These are phyloP conservation scores for Pygoscelis antarcticus DNA, from an alignment of 2,113 vertebrate species.

Conservation along the genomic window DNA sequence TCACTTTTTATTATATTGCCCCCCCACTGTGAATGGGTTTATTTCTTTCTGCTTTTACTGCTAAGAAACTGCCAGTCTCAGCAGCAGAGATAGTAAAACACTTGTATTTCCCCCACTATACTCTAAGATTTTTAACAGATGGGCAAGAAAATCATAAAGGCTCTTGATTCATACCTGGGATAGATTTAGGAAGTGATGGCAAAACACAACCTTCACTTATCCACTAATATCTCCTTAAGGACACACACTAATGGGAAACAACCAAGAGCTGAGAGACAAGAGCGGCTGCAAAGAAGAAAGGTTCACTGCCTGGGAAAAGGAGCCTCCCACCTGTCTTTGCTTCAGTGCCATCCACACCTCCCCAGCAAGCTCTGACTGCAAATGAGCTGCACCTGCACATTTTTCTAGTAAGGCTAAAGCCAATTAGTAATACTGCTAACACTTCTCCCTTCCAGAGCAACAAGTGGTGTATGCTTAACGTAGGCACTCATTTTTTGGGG, in stretches of 20 bases:
- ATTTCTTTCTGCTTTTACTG: slow-evolving; percentile 7
- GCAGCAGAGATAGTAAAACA: not conserved
- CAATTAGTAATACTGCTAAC: not conserved
- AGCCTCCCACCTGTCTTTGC: not conserved
- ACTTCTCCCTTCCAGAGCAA: not conserved
- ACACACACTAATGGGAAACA: not conserved
- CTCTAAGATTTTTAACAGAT: not conserved
- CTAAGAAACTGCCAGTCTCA: not conserved
- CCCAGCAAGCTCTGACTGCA: not conserved
- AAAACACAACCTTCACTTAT: not conserved
- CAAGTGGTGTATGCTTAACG: accelerated
- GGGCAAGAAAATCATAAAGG: not conserved
- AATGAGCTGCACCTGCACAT: not conserved
- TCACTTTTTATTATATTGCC: not conserved
- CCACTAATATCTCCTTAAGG: not conserved
- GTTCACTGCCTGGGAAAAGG: not conserved
- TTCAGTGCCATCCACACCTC: not conserved
- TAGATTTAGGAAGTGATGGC: not conserved
- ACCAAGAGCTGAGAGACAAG: not conserved
- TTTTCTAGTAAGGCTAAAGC: not conserved
- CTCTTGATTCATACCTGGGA: not conserved
- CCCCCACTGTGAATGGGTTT: not conserved
- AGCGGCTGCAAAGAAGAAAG: not conserved
- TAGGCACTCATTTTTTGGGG: accelerated
- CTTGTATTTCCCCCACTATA: not conserved